Conservation (phyloP, 2,113 vertebrate species). For the Corythaeola cristata region DNA sequence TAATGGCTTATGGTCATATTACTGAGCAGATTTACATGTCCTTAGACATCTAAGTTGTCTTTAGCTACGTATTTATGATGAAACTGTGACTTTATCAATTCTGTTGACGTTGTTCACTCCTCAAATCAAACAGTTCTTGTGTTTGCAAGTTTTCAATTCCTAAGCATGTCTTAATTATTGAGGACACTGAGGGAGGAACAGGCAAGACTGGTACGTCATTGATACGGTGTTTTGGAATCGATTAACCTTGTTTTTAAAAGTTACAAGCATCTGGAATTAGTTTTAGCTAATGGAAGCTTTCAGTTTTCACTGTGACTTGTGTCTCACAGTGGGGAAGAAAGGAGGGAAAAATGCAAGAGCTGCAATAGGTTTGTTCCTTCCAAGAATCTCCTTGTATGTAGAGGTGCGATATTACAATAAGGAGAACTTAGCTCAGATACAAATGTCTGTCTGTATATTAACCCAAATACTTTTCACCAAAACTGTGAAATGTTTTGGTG, state of each 20-base stretch:
- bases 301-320: background rate
- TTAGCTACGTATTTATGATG: background rate
- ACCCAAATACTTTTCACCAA: background rate
- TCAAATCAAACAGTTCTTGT: background rate
- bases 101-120: rapidly evolving
- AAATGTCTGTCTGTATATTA: background rate
- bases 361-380: background rate
- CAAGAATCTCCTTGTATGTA: background rate
- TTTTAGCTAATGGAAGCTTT: background rate
- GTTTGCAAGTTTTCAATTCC: background rate
- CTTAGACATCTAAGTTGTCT: background rate
- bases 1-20: background rate
- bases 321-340: background rate
- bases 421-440: background rate
- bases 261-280: background rate
- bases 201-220: rapidly evolving
- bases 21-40: background rate
- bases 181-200: background rate
- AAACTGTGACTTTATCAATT: background rate
- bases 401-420: background rate
- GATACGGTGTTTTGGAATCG: rapidly evolving
- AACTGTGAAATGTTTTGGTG: background rate
- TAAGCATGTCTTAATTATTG: background rate
- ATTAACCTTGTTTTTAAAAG: background rate
- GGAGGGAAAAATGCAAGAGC: background rate